Conservation (phyloP, 2,888 invertebrate species). For the Hartigia nigra region DNA sequence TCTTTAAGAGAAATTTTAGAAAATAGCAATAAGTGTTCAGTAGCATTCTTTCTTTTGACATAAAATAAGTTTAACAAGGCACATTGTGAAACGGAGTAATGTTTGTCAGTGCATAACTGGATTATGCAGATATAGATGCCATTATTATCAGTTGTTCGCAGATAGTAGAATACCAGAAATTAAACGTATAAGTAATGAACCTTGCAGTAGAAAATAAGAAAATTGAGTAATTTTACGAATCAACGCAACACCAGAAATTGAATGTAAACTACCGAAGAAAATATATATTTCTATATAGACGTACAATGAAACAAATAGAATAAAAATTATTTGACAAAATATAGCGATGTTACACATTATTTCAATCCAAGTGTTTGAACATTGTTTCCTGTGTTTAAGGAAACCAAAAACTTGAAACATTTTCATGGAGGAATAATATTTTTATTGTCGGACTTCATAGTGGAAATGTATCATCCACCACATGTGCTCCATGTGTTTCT, state of each 20-base stretch:
- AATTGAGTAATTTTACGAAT: background rate
- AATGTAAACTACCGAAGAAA: background rate
- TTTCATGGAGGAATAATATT: conserved; percentile 9
- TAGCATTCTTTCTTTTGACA: background rate
- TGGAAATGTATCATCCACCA: conserved; percentile 38
- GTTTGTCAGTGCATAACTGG: background rate
- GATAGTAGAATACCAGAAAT: background rate
- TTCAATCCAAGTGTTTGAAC: background rate
- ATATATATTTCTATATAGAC: background rate
- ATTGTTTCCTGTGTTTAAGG: background rate
- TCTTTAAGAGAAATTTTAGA: background rate
- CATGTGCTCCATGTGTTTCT: background rate
- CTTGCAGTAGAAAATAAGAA: background rate
- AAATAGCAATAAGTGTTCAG: background rate
- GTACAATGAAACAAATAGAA: background rate
- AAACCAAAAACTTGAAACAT: background rate
- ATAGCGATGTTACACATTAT: background rate
- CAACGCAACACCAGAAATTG: background rate
- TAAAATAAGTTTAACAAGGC: background rate
- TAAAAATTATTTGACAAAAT: background rate
- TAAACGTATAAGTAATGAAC: background rate
- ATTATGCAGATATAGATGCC: conserved; percentile 44
- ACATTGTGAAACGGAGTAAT: background rate
- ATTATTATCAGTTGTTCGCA: background rate
- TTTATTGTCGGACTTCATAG: conserved; percentile 41